Evolutionary conservation across 2,888 invertebrate species (phyloP).

Genomic region (Polydesmus complanatus): DNA sequence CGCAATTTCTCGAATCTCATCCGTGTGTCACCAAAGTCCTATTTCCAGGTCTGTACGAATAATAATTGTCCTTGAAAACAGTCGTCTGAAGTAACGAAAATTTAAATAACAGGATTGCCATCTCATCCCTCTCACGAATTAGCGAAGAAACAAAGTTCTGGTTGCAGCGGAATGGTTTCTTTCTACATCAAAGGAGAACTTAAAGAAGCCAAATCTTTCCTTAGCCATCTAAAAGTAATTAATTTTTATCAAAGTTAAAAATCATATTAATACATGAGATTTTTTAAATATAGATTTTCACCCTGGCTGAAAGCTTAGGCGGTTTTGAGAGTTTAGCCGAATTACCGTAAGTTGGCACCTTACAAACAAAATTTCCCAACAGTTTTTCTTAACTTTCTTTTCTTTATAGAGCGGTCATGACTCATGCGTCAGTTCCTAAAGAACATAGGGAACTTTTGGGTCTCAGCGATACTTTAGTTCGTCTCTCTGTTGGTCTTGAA

Average conservation of each 20-base stretch:
- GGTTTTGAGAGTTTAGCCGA: conserved; percentile 90
- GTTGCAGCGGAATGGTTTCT: conserved; percentile 83
- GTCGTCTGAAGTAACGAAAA: neutral
- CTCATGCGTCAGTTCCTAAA: conserved; percentile 77
- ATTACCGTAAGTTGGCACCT: conserved; percentile 58
- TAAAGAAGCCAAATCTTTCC: conserved; percentile 55
- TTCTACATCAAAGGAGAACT: conserved; percentile 70
- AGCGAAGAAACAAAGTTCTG: conserved; percentile 62
- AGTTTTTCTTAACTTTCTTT: neutral
- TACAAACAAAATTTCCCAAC: too few species aligned
- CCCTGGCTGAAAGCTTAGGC: conserved; percentile 84
- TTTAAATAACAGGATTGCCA: conserved; percentile 46
- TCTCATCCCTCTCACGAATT: conserved; percentile 76
- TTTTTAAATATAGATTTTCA: conserved; percentile 44
- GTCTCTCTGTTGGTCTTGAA: conserved; percentile 84
- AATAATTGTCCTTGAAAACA: neutral
- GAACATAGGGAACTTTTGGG: conserved; percentile 55
- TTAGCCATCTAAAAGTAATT: conserved; percentile 47
- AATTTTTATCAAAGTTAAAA: neutral
- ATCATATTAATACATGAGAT: neutral
- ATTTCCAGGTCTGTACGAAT: conserved; percentile 56
- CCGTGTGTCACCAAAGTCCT: conserved; percentile 62
- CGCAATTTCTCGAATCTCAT: conserved; percentile 66
- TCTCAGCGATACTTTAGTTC: conserved; percentile 68
- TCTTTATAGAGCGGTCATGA: conserved; percentile 55